These are phyloP conservation scores for Drosophila nigrodunni DNA, from an alignment of 1,140 invertebrate genomes.

Conservation along the genomic window DNA sequence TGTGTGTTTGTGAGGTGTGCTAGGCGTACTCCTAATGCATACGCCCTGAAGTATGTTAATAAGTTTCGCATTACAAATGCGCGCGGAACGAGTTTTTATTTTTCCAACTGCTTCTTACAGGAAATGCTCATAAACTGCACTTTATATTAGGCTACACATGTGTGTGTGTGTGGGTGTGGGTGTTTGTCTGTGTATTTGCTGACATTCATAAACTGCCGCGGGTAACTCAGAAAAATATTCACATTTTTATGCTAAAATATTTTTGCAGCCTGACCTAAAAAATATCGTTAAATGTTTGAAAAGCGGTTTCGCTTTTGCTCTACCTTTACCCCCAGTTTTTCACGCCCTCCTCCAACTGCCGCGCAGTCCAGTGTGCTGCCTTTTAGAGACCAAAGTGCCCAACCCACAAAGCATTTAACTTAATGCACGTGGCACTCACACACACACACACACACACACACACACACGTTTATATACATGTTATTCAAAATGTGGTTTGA, in stretches of 20 bases:
- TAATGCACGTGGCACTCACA: slow-evolving; percentile 72
- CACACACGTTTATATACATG: slow-evolving; percentile 14
- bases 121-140: slow-evolving; percentile 66
- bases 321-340: slow-evolving; percentile 24
- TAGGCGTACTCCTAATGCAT: slow-evolving; percentile 58
- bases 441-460: slow-evolving; percentile 36
- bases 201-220: slow-evolving; percentile 59
- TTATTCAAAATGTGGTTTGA: slow-evolving; percentile 56
- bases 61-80: slow-evolving; percentile 68
- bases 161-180: slow-evolving; percentile 26
- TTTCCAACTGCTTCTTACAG: slow-evolving; percentile 36
- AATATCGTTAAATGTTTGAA: slow-evolving; percentile 68
- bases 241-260: slow-evolving; percentile 82
- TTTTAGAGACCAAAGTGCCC: slow-evolving; percentile 78
- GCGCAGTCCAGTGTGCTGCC: slow-evolving; percentile 36
- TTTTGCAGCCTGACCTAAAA: slow-evolving; percentile 75
- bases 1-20: background rate
- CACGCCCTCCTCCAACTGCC: background rate
- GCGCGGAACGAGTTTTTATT: slow-evolving; percentile 12
- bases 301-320: slow-evolving; percentile 51
- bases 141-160: slow-evolving; percentile 31
- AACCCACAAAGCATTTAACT: slow-evolving; percentile 81
- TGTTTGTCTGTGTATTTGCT: slow-evolving; percentile 39
- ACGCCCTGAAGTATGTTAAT: slow-evolving; percentile 77
- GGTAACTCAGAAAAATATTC: slow-evolving; percentile 51